Evolutionary conservation across 2,888 invertebrate species (phyloP).

Genomic region (Molorchus minor): DNA sequence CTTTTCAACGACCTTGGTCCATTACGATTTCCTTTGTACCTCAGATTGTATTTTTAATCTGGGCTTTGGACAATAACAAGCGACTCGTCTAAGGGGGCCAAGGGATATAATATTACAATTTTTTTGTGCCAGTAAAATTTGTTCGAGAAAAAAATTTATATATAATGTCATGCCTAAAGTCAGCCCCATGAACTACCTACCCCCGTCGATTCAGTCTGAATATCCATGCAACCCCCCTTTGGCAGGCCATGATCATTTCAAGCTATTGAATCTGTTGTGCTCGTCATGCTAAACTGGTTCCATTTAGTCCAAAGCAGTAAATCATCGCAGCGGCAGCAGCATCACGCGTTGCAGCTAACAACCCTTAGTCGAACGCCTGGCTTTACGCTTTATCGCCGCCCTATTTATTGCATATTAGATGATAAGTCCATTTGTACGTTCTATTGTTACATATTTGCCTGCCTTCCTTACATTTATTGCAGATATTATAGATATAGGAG

Average conservation of each 20-base stretch:
- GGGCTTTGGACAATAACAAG: too few relatives aligned
- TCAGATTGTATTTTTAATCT: too few relatives aligned
- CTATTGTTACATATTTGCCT: conserved; percentile 7
- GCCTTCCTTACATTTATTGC: background rate
- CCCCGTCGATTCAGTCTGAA: background rate
- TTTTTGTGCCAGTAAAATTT: conserved; percentile 11
- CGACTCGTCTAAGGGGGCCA: too few relatives aligned
- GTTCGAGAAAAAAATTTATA: background rate
- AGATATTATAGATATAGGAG: background rate
- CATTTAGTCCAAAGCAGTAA: conserved; percentile 56
- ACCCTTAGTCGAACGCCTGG: conserved; percentile 35
- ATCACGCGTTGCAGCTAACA: conserved; percentile 37
- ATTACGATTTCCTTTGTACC: too few relatives aligned
- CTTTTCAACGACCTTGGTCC: too few relatives aligned
- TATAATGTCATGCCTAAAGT: too few relatives aligned
- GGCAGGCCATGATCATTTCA: conserved; percentile 21
- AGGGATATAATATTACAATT: too few relatives aligned
- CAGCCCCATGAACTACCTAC: background rate
- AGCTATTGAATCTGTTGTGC: conserved; percentile 26
- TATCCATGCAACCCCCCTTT: conserved; percentile 2
- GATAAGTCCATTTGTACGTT: conserved; percentile 22
- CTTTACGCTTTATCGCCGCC: conserved; percentile 44
- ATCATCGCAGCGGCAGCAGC: conserved; percentile 56
- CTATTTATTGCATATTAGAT: conserved; percentile 55
- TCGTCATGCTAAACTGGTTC: conserved; percentile 57